Evolutionary conservation across 2,113 vertebrate genomes (phyloP), one percentile per base, ranked within the genome.

Genomic region (Bungarus multicinctus): DNA sequence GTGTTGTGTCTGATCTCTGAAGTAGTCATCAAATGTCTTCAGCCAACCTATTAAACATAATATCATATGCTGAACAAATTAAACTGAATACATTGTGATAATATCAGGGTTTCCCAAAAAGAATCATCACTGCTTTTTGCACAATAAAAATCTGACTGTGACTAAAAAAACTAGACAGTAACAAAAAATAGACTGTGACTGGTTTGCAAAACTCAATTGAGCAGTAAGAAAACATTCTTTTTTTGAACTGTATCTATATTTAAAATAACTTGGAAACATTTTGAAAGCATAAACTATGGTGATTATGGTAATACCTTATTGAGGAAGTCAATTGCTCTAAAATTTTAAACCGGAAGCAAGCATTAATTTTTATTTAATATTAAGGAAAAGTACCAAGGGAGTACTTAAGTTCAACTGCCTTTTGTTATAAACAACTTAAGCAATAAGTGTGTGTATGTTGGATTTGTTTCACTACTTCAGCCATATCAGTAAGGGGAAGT

Each of bases 11-110:
- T 99, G 98, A 95, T 99, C 98, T 96, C 97, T 97, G 96, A 98
- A 99, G 96, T 99, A 99, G 90, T 97, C 96, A 95, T 99, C 98
- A 94, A 99, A 99, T 22, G 99, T 99, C 98, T 99, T 99, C 97
- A 99, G 45, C 99, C 99, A 99, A 94, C 99, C 99, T 99, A 93
- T 94, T 89, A 96, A 96, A 93, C 93, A 96, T 86, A 97, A 92
- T 55, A 97, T 0, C 87, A 94, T 64, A 94, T 89, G 43, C 0
- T 58, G 45, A 25, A 20, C 85, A 87, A 43, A 95, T 87, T 86
- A 91, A 91, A 60, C 9, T 53, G 86, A 69, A 54, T 74, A 88
- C 11, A n/a, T 23, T 39, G n/a, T 22, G 16, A 27, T 25, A 89
- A 34, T 3, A 54, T 4, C 23, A 50, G 9, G 25, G 22, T 53